Base-by-base conservation (phyloP, 2,888 invertebrate species). In the Ennomos quercinarius region DNA sequence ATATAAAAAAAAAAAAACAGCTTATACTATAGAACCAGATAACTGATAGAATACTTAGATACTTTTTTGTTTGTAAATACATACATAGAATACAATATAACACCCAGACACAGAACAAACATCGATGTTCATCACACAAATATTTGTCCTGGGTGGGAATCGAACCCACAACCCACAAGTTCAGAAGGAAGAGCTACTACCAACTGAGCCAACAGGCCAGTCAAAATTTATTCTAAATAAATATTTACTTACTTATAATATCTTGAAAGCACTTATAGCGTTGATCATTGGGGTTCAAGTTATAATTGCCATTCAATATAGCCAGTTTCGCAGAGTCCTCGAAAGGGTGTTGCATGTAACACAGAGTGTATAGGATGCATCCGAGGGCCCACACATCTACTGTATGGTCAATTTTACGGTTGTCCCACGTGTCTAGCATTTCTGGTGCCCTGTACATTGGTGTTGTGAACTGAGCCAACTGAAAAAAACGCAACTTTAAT, bases 361-460 rank as follows among this genome's bases (percentile, higher is more conserved):
- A 98, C 12, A 99, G 89, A 46, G 96, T 95, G 84, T 97, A 99
- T 10, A 99, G 91, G 66, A 99, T 95, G 86, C 99, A 99, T 8
- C 99, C 99, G 10, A 99, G 91, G 0, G 99, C 99, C 99, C 99
- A 99, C 39, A 99, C 94, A 88, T 99, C 99, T 1, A 96, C 95
- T 43, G 97, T 95, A 67, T 97, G 95, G 57, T 98, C 98, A 69
- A 99, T 98, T 64, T 96, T 96, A 80, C 96, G 96, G 84, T 99
- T 99, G 78, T 96, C 98, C 97, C 99, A 99, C 5, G 99, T 97
- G 82, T 99, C 99, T 66, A 99, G 93, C 96, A 99, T 98, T 93
- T 99, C 99, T 36, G 99, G 99, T 0, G 99, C 97, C 81, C 99
- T 94, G 87, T 99, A 99, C 99, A 97, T 97, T 0, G 98, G 98